A percentile compares a stretch with the other conserved stretches of the same genome.
Evolutionary conservation across 2,888 invertebrate genomes (phyloP).

Genomic region (Cynaeus angustus): DNA sequence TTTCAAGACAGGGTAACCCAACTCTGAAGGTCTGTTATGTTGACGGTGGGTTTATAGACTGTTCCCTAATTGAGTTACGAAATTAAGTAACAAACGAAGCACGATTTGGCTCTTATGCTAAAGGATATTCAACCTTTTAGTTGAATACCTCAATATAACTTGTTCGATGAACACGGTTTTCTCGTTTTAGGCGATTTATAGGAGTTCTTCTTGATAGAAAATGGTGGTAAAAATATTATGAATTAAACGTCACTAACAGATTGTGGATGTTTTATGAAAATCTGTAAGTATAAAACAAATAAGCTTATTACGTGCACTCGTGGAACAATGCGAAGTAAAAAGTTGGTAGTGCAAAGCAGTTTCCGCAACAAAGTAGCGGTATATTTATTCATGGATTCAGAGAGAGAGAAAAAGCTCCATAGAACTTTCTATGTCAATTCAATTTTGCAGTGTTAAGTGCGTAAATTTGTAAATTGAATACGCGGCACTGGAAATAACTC

Average conservation of each 20-base stretch:
- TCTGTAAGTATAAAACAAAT: conserved; percentile 36
- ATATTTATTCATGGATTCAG: conserved; percentile 52
- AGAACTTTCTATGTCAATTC: conserved; percentile 55
- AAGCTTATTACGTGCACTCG: conserved; percentile 44
- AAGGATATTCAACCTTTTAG: conserved; percentile 6
- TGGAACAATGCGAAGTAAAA: conserved; percentile 44
- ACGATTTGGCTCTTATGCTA: conserved; percentile 16
- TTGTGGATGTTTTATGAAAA: conserved; percentile 16
- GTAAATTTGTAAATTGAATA: conserved; percentile 60
- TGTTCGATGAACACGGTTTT: conserved; percentile 3
- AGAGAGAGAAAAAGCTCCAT: conserved; percentile 44
- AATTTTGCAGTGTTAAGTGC: conserved; percentile 58
- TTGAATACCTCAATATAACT: conserved; percentile 15
- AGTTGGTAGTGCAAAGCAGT: conserved; percentile 45
- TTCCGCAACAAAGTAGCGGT: conserved; percentile 47
- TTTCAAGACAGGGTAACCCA: conserved; percentile 12
- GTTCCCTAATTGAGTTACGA: conserved; percentile 27
- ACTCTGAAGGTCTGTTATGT: conserved; percentile 20
- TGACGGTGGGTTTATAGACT: conserved; percentile 11
- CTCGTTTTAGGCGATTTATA: conserved; percentile 4
- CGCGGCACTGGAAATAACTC: conserved; percentile 57
- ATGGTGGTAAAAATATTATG: conserved; percentile 6
- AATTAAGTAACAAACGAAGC: conserved; percentile 22
- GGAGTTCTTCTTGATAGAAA: not conserved
- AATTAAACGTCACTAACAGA: conserved; percentile 35